Evolutionary conservation across 2,113 vertebrate species (phyloP), one percentile per base, ranked within the genome.

Genomic region (Nerophis ophidion): DNA sequence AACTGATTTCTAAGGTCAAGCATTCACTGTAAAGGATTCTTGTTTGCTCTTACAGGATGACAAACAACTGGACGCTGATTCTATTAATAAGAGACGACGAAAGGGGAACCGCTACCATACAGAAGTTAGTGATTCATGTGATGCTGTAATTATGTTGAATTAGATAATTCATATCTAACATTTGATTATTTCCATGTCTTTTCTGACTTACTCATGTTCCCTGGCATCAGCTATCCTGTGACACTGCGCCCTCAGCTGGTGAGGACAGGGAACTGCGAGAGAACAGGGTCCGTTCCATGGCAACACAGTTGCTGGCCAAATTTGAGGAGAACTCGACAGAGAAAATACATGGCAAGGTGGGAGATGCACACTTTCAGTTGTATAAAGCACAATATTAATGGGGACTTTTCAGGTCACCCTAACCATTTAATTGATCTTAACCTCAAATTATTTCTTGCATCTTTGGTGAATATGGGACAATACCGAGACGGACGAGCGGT

Each of bases 261-360:
- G 92, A 93, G 12, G 79, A 84, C 0, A 65, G 81, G 15, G 85
- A 91, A 51, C 79, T 81, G 44, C 92, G 82, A 68, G 94, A 94
- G 80, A 98, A 96, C 84, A 96, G 93, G 80, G 95, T 98, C 44
- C 93, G 93, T 75, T 95, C 91, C 47, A 96, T 99, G 95, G 93
- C 95, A 4, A 97, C 91, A 19, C 95, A 96, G 61, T 89, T 99
- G 62, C 82, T 92, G 79, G 96, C 96, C 74, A 97, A 96, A 78
- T 95, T 99, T 65, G 95, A 98, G 82, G 95, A 96, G 80, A 98
- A 88, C 53, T 66, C 92, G 0, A 53, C 63, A 83, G 76, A 59
- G 57, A 84, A 54, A 13, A 63, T 86, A 1, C 71, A 63, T 55
- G 88, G 82, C 66, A 94, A 93, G 93, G 96, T 97, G 70, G 86